Conservation (phyloP, 1,140 invertebrate species). For the Penaeus japonicus region DNA sequence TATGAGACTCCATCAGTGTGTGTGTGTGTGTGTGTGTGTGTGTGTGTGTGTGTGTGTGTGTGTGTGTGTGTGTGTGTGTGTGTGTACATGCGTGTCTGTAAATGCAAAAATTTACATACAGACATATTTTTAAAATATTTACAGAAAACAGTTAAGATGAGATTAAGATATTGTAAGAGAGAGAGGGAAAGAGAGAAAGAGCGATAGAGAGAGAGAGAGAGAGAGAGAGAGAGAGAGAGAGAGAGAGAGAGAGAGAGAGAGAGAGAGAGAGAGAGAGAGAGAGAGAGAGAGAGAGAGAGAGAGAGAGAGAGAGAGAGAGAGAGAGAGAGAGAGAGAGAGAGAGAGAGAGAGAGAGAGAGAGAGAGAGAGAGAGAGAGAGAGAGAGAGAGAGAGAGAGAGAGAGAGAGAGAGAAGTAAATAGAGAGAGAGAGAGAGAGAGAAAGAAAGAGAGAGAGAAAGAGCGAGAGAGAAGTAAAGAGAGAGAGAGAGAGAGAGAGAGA, state of each 20-base stretch:
- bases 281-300: not conserved
- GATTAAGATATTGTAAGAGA: too few relatives aligned
- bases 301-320: not conserved
- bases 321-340: not conserved
- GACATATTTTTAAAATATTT: too few relatives aligned
- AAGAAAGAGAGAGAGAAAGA: not conserved
- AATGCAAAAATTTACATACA: too few relatives aligned
- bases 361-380: not conserved
- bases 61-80: slow-evolving; percentile 19
- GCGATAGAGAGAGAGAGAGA: not conserved
- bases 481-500: not conserved
- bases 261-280: not conserved
- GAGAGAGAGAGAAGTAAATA: not conserved
- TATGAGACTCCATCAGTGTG: not conserved
- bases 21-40: slow-evolving; percentile 10
- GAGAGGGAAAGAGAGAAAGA: too few relatives aligned
- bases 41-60: not conserved
- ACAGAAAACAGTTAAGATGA: too few relatives aligned
- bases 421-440: not conserved
- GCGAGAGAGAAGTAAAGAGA: not conserved
- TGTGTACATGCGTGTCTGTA: not conserved
- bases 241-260: not conserved
- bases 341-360: not conserved
- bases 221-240: not conserved
- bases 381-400: not conserved